These are phyloP conservation scores for Linnaemya tessellans DNA, from an alignment of 2,888 invertebrate species.

Conservation along the genomic window DNA sequence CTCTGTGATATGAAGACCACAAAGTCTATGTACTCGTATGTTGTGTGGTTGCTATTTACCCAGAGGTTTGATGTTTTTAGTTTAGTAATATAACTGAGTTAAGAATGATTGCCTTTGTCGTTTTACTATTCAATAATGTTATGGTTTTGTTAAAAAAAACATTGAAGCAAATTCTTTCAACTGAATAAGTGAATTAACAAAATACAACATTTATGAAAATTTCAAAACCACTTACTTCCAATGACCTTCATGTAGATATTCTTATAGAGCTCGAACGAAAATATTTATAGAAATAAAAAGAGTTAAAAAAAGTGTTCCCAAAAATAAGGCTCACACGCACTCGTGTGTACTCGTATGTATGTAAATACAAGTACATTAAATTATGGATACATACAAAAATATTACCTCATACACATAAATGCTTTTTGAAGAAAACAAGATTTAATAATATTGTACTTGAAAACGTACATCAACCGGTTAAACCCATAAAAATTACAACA, in stretches of 20 bases:
- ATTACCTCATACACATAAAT: background rate
- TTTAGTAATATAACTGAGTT: background rate
- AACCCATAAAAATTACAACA: constrained; percentile 39
- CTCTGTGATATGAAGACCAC: no score
- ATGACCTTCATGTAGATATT: constrained; percentile 35
- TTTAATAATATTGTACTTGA: constrained; percentile 50
- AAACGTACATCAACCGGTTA: constrained; percentile 58
- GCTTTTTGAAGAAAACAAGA: constrained; percentile 23
- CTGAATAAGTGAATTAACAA: background rate
- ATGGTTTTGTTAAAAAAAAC: background rate
- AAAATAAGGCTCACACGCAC: constrained; percentile 7
- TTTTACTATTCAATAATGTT: background rate
- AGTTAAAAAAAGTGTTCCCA: constrained; percentile 11
- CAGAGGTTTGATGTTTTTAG: no score
- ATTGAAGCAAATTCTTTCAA: background rate
- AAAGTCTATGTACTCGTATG: no score
- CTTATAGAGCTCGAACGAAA: constrained; percentile 9
- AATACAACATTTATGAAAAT: constrained; percentile 5
- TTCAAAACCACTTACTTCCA: constrained; percentile 1
- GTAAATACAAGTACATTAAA: background rate
- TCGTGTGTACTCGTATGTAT: background rate
- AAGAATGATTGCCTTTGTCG: background rate
- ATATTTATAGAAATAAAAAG: constrained; percentile 19
- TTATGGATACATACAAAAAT: background rate
- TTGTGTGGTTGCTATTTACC: no score